These are phyloP conservation scores for Pristionchus entomophagus DNA, from an alignment of 2,888 invertebrate genomes.

Conservation along the genomic window DNA sequence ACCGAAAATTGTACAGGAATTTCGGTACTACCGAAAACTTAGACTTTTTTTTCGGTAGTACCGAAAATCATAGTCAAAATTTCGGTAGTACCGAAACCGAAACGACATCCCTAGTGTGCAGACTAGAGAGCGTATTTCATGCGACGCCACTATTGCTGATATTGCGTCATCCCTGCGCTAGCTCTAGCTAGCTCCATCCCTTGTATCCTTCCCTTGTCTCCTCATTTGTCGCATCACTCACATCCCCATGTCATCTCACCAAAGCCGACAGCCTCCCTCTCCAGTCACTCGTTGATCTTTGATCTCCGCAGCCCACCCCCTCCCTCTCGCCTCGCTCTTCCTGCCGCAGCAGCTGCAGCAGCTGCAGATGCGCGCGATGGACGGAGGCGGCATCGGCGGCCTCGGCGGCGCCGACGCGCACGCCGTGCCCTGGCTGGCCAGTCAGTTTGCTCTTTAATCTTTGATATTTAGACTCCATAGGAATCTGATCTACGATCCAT, in stretches of 20 bases:
- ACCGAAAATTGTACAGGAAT: too few species aligned
- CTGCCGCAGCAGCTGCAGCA: too few species aligned
- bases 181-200: neutral
- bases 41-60: too few species aligned
- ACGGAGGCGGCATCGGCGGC: too few species aligned
- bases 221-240: neutral
- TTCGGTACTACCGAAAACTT: too few species aligned
- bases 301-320: too few species aligned
- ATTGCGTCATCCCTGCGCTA: neutral
- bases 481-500: too few species aligned
- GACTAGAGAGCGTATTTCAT: too few species aligned
- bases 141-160: too few species aligned
- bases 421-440: slow-evolving; percentile 6
- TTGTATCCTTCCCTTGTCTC: neutral
- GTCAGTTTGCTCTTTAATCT: neutral
- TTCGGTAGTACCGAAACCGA: too few species aligned
- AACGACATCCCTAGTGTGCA: too few species aligned
- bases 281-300: neutral
- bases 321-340: neutral
- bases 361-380: neutral
- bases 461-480: neutral
- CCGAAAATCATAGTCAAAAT: too few species aligned
- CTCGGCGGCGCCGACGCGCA: neutral
- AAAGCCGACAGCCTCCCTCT: neutral
- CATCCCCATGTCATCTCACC: neutral